Evolutionary conservation across 2,888 invertebrate species (phyloP).

Genomic region (Anoncus sp.): DNA sequence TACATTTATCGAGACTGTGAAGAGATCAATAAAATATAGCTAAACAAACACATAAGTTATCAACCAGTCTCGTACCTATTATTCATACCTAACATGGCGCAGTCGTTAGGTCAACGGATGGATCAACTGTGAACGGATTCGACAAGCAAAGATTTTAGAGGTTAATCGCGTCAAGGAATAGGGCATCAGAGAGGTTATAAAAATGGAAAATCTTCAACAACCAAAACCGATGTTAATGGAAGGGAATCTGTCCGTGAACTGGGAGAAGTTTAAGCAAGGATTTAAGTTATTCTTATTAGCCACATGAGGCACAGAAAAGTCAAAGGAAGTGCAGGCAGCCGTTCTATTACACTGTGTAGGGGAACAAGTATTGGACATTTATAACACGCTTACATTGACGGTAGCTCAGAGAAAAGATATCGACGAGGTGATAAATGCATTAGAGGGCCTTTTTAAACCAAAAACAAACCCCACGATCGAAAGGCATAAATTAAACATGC

Average conservation of each 20-base stretch:
- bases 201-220: slow-evolving; percentile 53
- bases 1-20: background rate
- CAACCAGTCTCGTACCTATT: background rate
- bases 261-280: slow-evolving; percentile 57
- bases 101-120: slow-evolving; percentile 8
- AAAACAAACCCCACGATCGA: slow-evolving; percentile 34
- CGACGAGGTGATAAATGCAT: slow-evolving; percentile 26
- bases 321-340: slow-evolving; percentile 45
- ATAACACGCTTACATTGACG: slow-evolving; percentile 38
- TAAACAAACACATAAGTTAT: background rate
- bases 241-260: slow-evolving; percentile 62
- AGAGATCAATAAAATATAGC: background rate
- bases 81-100: slow-evolving; percentile 23
- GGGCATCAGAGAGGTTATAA: slow-evolving; percentile 35
- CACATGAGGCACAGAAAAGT: slow-evolving; percentile 45
- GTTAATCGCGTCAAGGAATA: background rate
- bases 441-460: slow-evolving; percentile 32
- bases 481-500: slow-evolving; percentile 61
- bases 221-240: slow-evolving; percentile 62
- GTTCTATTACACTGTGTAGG: slow-evolving; percentile 52
- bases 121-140: background rate
- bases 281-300: slow-evolving; percentile 47
- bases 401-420: slow-evolving; percentile 25
- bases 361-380: slow-evolving; percentile 48
- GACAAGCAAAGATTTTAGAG: background rate